These are phyloP conservation scores for Actinia equina DNA, from an alignment of 64 coral and sea anemone species.

Conservation along the genomic window DNA sequence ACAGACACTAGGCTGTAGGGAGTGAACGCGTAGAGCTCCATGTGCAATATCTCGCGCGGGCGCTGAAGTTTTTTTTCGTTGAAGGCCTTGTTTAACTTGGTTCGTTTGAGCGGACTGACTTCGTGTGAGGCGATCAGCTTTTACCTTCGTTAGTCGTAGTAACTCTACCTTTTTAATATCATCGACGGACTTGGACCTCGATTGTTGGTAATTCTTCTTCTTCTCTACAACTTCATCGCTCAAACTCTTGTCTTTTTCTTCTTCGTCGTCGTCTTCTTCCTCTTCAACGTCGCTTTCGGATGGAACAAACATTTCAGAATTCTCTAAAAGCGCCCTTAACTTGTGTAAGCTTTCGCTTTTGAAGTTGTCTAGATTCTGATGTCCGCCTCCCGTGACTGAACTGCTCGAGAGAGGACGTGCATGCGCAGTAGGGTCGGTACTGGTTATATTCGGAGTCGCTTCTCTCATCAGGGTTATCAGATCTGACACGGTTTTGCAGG, in stretches of 20 bases:
- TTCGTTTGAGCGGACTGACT: not conserved
- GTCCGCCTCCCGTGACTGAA: not conserved
- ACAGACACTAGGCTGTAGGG: not conserved
- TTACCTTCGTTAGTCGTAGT: not conserved
- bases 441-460: not conserved
- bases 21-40: not conserved
- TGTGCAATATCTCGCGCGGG: not conserved
- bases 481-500: not conserved
- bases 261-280: too few relatives aligned
- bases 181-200: not conserved
- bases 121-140: not conserved
- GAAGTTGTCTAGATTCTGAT: not conserved
- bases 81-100: not conserved
- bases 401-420: not conserved
- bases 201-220: not conserved
- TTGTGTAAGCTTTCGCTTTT: not conserved
- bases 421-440: not conserved
- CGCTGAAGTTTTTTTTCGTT: not conserved
- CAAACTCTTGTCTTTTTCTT: not conserved
- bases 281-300: not conserved
- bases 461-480: not conserved
- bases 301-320: slow-evolving; percentile 28
- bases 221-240: not conserved
- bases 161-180: not conserved
- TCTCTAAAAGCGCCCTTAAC: slow-evolving; percentile 5